Base-by-base conservation (phyloP, 2,797 vertebrate species). In the Gallinago stenura region DNA sequence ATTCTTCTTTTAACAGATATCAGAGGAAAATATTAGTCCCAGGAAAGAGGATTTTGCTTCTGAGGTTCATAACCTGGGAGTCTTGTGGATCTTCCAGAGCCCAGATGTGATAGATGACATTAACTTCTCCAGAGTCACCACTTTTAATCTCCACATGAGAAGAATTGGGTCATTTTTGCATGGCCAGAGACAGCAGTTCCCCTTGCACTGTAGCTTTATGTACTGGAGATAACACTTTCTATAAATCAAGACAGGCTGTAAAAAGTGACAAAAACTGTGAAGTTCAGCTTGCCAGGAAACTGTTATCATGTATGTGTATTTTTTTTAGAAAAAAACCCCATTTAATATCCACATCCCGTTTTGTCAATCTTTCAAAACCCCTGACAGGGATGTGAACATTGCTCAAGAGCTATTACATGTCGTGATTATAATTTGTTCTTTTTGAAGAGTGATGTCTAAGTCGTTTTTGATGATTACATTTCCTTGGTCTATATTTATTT, bases 191-290 rank as follows among this genome's bases (percentile, higher is more conserved):
- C 50, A 90, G 82, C 56, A 88, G 66, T 56, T 95, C 54, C 65
- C 28, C 70, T 95, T 81, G 60, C 46, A 81, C 70, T 80, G 46
- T 46, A 83, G 73, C 51, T 95, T 83, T 75, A 35, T 2, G 6
- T 77, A 39, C n/a, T 70, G 50, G 54, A 92, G 76, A 83, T 89
- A 96, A 93, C 93, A 86, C 76, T 83, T 93, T 56, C 68, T 94
- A 71, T 88, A 95, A 94, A 95, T 90, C 72, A 83, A 80, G 83
- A 87, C 80, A 95, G 79, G 41, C 81, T 89, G 75, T 86, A 90
- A 92, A 95, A 95, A 84, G 81, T 76, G 43, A 89, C 89, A 90
- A 94, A 95, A 96, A 53, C 85, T 95, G 92, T 92, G 94, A 95
- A 90, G 75, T 91, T 96, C 66, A 56, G 43, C 85, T 95, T 95